Percentiles rank a stretch among this genome's conserved stretches.
Evolutionary conservation across 1,140 invertebrate species (phyloP).

Genomic region (Druon quercuslanigerum): DNA sequence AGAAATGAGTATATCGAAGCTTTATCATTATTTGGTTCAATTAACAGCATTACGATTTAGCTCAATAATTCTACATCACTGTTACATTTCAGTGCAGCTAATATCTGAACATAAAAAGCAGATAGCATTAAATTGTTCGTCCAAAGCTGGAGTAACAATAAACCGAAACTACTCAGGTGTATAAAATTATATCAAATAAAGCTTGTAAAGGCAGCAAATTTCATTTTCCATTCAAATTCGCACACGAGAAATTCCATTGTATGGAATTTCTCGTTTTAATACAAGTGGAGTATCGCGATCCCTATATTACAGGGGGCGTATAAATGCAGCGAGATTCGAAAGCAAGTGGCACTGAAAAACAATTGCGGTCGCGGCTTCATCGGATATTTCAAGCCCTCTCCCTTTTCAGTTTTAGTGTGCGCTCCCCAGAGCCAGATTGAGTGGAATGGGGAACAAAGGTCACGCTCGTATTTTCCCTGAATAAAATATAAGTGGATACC

Average conservation of each 20-base stretch:
- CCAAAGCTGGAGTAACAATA: not conserved
- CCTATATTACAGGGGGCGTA: constrained; percentile 8
- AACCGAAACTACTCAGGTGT: not conserved
- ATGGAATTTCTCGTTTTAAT: constrained; percentile 6
- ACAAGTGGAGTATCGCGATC: constrained; percentile 17
- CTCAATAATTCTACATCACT: not conserved
- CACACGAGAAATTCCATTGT: constrained; percentile 14
- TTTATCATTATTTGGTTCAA: too few species aligned
- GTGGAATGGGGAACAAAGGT: not conserved
- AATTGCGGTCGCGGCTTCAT: constrained; percentile 21
- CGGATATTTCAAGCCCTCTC: constrained; percentile 25
- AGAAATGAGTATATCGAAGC: too few species aligned
- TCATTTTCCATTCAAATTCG: constrained; percentile 17
- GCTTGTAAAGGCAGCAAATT: constrained; percentile 16
- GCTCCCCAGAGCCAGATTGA: not conserved
- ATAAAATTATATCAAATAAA: constrained; percentile 27
- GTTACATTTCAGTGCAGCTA: too few species aligned
- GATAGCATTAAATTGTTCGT: not conserved
- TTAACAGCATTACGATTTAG: not conserved
- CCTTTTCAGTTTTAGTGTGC: not conserved
- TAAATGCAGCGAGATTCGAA: constrained; percentile 19
- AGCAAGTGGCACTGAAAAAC: constrained; percentile 30
- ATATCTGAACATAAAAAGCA: too few species aligned
- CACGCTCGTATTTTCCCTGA: not conserved
- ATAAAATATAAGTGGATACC: too few species aligned